Percentiles rank a stretch among this genome's conserved stretches.
phyloP scores from a whole-genome alignment of 2,113 vertebrate species.

The Monopterus albus region DNA sequence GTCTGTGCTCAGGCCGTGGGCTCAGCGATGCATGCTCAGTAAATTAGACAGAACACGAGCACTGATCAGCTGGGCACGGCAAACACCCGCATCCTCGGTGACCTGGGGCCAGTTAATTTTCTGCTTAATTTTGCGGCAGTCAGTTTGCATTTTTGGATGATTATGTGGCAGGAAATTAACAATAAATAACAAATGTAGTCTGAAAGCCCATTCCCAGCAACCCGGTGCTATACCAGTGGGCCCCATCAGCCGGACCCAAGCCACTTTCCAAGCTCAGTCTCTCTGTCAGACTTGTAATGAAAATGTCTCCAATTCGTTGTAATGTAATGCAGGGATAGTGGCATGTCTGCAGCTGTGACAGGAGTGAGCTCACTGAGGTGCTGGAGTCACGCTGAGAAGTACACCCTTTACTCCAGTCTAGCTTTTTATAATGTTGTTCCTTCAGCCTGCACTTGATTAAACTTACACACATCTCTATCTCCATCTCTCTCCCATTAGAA shows the following conservation, averaged over 20 bases:
- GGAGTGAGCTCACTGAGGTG: constrained; percentile 82
- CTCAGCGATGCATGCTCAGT: constrained; percentile 99
- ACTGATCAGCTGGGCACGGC: constrained; percentile 94
- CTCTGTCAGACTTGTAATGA: constrained; percentile 88
- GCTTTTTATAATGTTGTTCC: constrained; percentile 74
- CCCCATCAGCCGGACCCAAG: constrained; percentile 54
- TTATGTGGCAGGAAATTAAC: constrained; percentile 99
- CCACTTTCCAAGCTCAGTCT: constrained; percentile 49
- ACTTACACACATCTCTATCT: constrained; percentile 70
- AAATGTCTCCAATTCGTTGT: constrained; percentile 99
- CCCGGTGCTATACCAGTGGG: constrained; percentile 25
- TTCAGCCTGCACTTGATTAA: constrained; percentile 79
- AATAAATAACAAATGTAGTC: constrained; percentile 99
- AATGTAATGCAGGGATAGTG: constrained; percentile 92
- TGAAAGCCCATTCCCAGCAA: constrained; percentile 74
- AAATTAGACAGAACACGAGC: constrained; percentile 99
- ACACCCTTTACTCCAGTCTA: constrained; percentile 71
- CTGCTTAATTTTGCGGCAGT: constrained; percentile 99
- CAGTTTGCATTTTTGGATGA: constrained; percentile 99
- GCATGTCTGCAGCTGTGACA: constrained; percentile 87
- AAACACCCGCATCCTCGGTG: constrained; percentile 93
- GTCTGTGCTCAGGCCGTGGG: constrained; percentile 88
- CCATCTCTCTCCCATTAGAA: constrained; percentile 83
- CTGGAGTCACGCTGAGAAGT: constrained; percentile 83
- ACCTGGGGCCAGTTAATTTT: constrained; percentile 99